Percentiles rank a stretch among this genome's conserved stretches.
These are phyloP conservation scores for Drosophila malerkotliana DNA, from an alignment of 1,140 invertebrate genomes.

Conservation along the genomic window DNA sequence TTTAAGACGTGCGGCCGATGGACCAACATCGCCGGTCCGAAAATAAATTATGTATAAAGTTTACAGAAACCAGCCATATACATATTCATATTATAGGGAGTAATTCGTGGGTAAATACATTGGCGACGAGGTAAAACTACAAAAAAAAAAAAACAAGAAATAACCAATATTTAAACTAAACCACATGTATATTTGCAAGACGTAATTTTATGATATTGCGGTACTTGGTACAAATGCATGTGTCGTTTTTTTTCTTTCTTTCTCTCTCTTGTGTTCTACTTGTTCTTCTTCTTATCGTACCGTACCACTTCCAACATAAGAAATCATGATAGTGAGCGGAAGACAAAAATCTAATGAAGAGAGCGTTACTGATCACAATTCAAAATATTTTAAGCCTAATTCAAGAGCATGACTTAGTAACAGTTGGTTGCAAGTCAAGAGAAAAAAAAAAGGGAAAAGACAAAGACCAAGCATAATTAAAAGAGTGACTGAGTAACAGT, in stretches of 20 bases:
- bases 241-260: constrained; percentile 1
- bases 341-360: too few relatives aligned
- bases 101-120: neutral
- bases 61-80: neutral
- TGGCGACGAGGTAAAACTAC: neutral
- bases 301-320: neutral
- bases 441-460: neutral
- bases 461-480: too few relatives aligned
- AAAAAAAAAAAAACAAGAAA: neutral
- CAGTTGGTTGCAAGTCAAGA: constrained; percentile 8
- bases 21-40: constrained; percentile 3
- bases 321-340: neutral
- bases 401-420: constrained; percentile 1
- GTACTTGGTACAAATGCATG: constrained; percentile 9
- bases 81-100: neutral
- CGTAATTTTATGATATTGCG: neutral
- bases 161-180: constrained; percentile 4
- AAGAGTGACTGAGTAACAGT: too few relatives aligned
- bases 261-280: constrained; percentile 2
- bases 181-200: neutral
- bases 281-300: constrained; percentile 6
- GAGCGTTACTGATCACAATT: too few relatives aligned
- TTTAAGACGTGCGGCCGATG: neutral
- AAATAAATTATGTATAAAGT: constrained; percentile 3
- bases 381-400: neutral